These are phyloP conservation scores for Drosophila neotestacea DNA, from an alignment of 2,888 invertebrate species.

Conservation along the genomic window DNA sequence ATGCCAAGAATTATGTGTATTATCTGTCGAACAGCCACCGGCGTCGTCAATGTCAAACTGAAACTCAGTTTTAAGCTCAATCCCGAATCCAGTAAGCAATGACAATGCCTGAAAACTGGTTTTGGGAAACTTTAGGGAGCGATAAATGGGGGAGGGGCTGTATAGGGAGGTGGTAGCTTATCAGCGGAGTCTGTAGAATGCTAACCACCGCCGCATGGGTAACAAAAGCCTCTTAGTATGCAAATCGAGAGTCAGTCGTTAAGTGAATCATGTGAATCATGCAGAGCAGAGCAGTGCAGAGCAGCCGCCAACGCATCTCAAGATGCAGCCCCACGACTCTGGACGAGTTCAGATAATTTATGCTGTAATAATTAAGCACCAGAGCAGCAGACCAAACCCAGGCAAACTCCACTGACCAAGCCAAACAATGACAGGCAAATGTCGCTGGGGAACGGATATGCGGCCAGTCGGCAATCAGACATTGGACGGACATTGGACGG, in stretches of 20 bases:
- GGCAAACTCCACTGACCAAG: constrained; percentile 23
- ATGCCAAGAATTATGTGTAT: constrained; percentile 58
- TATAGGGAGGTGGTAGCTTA: constrained; percentile 27
- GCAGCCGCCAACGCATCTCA: constrained; percentile 54
- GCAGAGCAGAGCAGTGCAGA: constrained; percentile 15
- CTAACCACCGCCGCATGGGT: constrained; percentile 14
- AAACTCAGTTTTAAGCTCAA: constrained; percentile 29
- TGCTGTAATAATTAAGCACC: constrained; percentile 79
- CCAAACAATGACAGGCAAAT: constrained; percentile 65
- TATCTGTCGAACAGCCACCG: constrained; percentile 34
- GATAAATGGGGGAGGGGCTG: not conserved
- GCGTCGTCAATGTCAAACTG: constrained; percentile 41
- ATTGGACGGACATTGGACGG: constrained; percentile 1
- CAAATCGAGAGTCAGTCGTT: constrained; percentile 67
- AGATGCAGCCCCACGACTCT: constrained; percentile 52
- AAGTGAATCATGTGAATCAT: constrained; percentile 64
- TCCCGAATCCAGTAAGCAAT: constrained; percentile 27
- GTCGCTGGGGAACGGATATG: constrained; percentile 59
- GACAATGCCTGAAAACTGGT: constrained; percentile 50
- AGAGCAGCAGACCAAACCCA: constrained; percentile 32
- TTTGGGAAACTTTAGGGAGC: constrained; percentile 1
- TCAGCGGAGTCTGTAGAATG: constrained; percentile 32
- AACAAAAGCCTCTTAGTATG: constrained; percentile 74
- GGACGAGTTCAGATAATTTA: constrained; percentile 65
- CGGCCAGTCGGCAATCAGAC: constrained; percentile 30